A percentile compares a stretch with the other conserved stretches of the same genome.
Evolutionary conservation across 2,113 vertebrate species (phyloP).

Genomic region (Neopipo cinnamomea): DNA sequence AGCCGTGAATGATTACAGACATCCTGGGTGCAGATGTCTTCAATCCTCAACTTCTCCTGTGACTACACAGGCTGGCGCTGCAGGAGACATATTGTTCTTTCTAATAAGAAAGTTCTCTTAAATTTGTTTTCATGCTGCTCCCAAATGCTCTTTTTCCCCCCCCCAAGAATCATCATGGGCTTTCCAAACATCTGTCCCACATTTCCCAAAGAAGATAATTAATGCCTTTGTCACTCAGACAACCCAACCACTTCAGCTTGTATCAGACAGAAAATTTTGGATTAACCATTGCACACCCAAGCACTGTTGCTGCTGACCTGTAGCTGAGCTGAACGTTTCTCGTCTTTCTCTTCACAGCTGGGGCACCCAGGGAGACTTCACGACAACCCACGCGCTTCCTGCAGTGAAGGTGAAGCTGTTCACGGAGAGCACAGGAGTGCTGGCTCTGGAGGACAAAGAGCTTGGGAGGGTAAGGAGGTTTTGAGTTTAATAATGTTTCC

Average conservation of each 20-base stretch:
- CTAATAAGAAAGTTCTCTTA: background rate
- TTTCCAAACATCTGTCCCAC: slow-evolving; percentile 61
- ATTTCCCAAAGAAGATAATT: slow-evolving; percentile 62
- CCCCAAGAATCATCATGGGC: background rate
- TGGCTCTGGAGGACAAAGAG: slow-evolving; percentile 98
- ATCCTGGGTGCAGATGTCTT: background rate
- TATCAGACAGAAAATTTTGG: slow-evolving; percentile 1
- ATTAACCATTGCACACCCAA: slow-evolving; percentile 35
- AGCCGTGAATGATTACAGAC: background rate
- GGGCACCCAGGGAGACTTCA: slow-evolving; percentile 99
- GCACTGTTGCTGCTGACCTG: background rate
- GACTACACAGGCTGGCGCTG: background rate
- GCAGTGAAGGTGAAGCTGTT: slow-evolving; percentile 98
- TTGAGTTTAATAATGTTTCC: background rate
- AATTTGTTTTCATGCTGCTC: slow-evolving; percentile 12
- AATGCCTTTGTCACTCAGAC: slow-evolving; percentile 52
- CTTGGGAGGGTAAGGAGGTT: slow-evolving; percentile 87
- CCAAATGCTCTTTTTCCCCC: background rate
- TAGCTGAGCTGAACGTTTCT: background rate
- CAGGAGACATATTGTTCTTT: background rate
- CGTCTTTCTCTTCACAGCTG: slow-evolving; percentile 82
- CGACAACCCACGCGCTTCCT: slow-evolving; percentile 92
- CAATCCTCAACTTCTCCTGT: background rate
- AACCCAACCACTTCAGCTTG: background rate
- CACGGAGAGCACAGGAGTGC: slow-evolving; percentile 94